phyloP scores from a whole-genome alignment of 2,113 vertebrate species.

The Xiphophorus couchianus region DNA sequence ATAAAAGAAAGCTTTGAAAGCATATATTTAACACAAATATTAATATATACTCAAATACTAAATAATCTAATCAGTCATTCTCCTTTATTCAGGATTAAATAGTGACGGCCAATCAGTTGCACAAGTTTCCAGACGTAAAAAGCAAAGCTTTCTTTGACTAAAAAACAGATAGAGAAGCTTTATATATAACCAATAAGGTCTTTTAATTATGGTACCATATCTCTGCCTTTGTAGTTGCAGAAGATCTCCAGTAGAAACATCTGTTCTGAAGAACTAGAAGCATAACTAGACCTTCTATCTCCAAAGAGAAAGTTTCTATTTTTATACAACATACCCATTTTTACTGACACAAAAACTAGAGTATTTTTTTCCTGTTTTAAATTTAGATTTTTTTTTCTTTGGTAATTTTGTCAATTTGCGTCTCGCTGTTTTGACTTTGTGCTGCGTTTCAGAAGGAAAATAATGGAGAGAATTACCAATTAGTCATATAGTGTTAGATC shows the following conservation, averaged over 20 bases:
- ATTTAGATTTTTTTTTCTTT: neutral
- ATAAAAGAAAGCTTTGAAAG: conserved; percentile 18
- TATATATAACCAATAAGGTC: conserved; percentile 64
- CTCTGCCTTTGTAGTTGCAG: conserved; percentile 56
- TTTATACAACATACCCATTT: neutral
- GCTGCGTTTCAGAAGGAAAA: conserved; percentile 8
- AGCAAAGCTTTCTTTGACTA: conserved; percentile 58
- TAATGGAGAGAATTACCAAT: neutral
- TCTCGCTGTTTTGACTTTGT: neutral
- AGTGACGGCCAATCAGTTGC: conserved; percentile 61
- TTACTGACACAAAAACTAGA: neutral
- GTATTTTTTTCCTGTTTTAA: no score
- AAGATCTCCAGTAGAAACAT: conserved; percentile 52
- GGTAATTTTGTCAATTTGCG: neutral
- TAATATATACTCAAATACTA: conserved; percentile 12
- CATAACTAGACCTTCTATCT: no score
- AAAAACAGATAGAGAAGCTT: conserved; percentile 33
- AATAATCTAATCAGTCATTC: conserved; percentile 64
- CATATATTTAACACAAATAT: conserved; percentile 2
- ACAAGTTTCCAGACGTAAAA: conserved; percentile 66
- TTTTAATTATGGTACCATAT: conserved; percentile 48
- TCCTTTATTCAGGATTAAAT: conserved; percentile 36
- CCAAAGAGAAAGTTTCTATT: neutral
- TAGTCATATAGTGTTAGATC: neutral
- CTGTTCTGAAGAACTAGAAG: no score